Evolutionary conservation across 2,113 vertebrate species (phyloP).

Genomic region (Nibea albiflora): DNA sequence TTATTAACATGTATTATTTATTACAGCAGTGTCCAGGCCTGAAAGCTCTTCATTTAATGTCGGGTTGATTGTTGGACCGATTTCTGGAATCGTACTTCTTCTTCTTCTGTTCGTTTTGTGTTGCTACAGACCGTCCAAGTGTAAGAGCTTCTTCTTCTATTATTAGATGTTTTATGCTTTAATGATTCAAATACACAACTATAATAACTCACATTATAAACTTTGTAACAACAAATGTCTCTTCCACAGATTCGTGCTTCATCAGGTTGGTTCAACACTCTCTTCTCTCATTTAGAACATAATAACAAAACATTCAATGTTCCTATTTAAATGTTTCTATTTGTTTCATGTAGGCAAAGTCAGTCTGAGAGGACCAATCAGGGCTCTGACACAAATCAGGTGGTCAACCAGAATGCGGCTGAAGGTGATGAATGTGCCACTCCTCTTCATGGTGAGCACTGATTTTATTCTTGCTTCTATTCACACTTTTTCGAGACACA

Average conservation of each 20-base stretch:
- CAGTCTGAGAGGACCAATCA: conserved; percentile 8
- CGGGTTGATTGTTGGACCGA: no score
- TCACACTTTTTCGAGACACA: not conserved
- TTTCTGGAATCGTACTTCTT: no score
- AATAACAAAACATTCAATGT: not conserved
- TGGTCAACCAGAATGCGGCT: conserved; percentile 2
- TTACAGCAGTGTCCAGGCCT: no score
- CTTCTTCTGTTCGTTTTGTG: no score
- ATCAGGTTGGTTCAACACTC: not conserved
- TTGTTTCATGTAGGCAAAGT: not conserved
- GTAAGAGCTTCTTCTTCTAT: no score
- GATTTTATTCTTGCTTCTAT: not conserved
- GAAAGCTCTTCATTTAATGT: no score
- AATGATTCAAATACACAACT: not conserved
- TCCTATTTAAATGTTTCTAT: not conserved
- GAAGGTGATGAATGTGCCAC: not conserved
- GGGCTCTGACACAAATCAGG: not conserved
- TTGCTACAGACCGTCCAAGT: no score
- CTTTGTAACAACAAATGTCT: not conserved
- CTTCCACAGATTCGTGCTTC: conserved; percentile 10
- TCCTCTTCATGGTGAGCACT: not conserved
- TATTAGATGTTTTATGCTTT: no score
- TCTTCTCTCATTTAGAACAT: not conserved
- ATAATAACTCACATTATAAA: not conserved
- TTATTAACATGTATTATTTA: no score